These are phyloP conservation scores for Eptatretus burgeri DNA, from an alignment of 2,113 vertebrate genomes.

Conservation along the genomic window DNA sequence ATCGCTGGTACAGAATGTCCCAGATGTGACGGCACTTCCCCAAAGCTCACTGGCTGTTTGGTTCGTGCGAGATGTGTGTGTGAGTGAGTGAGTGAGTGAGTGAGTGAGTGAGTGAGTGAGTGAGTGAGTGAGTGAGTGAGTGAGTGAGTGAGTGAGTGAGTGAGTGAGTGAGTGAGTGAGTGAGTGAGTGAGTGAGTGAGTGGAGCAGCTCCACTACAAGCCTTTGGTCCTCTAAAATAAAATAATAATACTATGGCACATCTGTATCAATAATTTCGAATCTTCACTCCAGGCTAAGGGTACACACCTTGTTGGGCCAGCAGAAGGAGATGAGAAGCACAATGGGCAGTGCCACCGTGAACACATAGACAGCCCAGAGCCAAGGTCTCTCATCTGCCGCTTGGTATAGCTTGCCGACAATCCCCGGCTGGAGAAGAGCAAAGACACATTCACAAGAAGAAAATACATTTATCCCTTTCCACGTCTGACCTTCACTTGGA, in stretches of 20 bases:
- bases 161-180: too few relatives aligned
- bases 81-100: too few relatives aligned
- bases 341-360: conserved; percentile 25
- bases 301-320: conserved; percentile 27
- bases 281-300: background rate
- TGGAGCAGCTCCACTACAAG: too few relatives aligned
- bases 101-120: too few relatives aligned
- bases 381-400: conserved; percentile 20
- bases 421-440: conserved; percentile 13
- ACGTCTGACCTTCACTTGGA: too few relatives aligned
- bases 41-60: too few relatives aligned
- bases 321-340: conserved; percentile 28
- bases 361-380: conserved; percentile 27
- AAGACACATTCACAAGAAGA: background rate
- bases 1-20: too few relatives aligned
- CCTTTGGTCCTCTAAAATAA: background rate
- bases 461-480: background rate
- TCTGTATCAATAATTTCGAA: background rate
- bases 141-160: too few relatives aligned
- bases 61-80: too few relatives aligned
- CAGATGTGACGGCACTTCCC: too few relatives aligned
- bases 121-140: too few relatives aligned
- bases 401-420: conserved; percentile 17
- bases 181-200: too few relatives aligned
- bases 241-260: background rate